A percentile compares a stretch with the other conserved stretches of the same genome.
Evolutionary conservation across 2,797 vertebrate species (phyloP).

Genomic region (Eptatretus atami): DNA sequence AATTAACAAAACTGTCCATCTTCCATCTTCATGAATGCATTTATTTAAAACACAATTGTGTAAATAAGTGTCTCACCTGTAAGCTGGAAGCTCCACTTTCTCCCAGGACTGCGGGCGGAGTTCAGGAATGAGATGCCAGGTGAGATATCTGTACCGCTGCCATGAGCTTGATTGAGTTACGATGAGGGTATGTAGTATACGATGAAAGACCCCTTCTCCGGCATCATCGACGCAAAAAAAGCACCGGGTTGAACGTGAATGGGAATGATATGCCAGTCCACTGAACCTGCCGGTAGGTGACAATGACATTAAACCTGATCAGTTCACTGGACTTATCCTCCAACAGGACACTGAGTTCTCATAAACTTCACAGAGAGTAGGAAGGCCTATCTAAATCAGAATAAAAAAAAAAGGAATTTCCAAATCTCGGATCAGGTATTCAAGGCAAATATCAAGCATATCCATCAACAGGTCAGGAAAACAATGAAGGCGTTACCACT

Average conservation of each 20-base stretch:
- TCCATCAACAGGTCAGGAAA: background rate
- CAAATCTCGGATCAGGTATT: too few species aligned
- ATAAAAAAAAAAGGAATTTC: too few species aligned
- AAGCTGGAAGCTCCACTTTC: constrained; percentile 68
- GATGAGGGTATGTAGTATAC: constrained; percentile 57
- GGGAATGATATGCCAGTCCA: constrained; percentile 43
- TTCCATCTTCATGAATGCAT: background rate
- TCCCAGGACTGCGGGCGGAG: constrained; percentile 34
- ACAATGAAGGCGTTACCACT: background rate
- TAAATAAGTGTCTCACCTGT: constrained; percentile 24
- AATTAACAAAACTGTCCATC: too few species aligned
- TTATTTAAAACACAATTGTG: too few species aligned
- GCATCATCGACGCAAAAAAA: constrained; percentile 25
- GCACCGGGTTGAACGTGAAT: constrained; percentile 61
- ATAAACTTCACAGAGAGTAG: too few species aligned
- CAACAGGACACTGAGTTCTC: too few species aligned
- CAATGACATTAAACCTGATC: too few species aligned
- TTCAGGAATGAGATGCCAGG: constrained; percentile 62
- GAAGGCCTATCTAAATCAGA: too few species aligned
- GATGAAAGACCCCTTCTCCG: constrained; percentile 34
- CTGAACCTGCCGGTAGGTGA: constrained; percentile 23
- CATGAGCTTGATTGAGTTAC: constrained; percentile 60
- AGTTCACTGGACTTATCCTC: too few species aligned
- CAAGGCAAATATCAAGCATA: too few species aligned
- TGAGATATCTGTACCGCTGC: constrained; percentile 71